A percentile compares a stretch with the other conserved stretches of the same genome.
Conservation (phyloP, 2,888 invertebrate species). For the Tanypteryx hageni region DNA sequence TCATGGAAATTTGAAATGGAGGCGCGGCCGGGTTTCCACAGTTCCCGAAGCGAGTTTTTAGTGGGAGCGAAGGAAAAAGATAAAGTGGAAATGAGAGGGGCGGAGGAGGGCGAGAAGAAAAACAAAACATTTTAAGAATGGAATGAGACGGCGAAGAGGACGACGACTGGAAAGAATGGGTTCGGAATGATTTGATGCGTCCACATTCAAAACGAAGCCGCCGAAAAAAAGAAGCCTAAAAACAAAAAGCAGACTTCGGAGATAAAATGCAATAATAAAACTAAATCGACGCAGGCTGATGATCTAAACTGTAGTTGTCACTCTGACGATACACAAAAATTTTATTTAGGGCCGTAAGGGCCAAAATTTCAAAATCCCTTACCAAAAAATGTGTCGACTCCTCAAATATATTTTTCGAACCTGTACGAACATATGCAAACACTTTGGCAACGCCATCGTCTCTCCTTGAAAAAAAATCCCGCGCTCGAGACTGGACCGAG, state of each 20-base stretch:
- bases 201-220: too few relatives aligned
- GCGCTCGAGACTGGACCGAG: not conserved
- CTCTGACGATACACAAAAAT: not conserved
- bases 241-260: too few relatives aligned
- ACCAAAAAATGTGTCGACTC: not conserved
- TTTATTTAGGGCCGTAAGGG: not conserved
- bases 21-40: conserved; percentile 12
- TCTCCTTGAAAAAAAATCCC: conserved; percentile 9
- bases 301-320: not conserved
- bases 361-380: not conserved
- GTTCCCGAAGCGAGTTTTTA: conserved; percentile 53
- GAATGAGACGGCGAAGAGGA: not conserved
- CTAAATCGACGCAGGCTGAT: not conserved
- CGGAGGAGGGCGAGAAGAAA: not conserved
- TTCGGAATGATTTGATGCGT: not conserved
- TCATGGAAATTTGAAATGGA: conserved; percentile 49
- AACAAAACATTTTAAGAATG: conserved; percentile 22
- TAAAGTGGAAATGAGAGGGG: not conserved
- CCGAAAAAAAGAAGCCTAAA: too few relatives aligned
- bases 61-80: conserved; percentile 49
- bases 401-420: not conserved
- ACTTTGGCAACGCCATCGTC: not conserved
- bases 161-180: not conserved
- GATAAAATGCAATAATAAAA: too few relatives aligned
- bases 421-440: too few relatives aligned